phyloP scores from a whole-genome alignment of 1,140 invertebrate species.

The Druon quercuslanigerum region DNA sequence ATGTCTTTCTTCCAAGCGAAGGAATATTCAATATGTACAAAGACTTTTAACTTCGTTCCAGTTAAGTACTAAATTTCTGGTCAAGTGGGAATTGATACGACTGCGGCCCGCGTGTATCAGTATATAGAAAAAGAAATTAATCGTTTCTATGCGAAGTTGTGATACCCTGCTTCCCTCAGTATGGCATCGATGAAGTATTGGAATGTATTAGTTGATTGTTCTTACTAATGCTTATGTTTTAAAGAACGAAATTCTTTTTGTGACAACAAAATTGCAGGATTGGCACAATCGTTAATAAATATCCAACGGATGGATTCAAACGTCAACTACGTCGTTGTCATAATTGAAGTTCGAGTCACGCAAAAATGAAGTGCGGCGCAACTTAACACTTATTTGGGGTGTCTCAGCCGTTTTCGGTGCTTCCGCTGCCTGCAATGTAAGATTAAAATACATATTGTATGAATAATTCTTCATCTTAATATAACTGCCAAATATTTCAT shows the following conservation, averaged over 20 bases:
- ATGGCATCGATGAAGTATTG: constrained; percentile 46
- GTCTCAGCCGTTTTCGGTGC: constrained; percentile 72
- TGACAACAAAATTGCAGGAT: constrained; percentile 4
- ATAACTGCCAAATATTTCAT: no score
- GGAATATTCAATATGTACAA: constrained; percentile 6
- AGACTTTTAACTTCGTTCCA: not conserved
- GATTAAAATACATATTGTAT: constrained; percentile 15
- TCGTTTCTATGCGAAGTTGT: constrained; percentile 48
- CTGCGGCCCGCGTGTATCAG: not conserved
- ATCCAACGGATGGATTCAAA: constrained; percentile 47
- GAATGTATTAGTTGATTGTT: constrained; percentile 12
- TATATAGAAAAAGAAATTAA: constrained; percentile 42
- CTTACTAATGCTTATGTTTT: not conserved
- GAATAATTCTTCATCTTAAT: not conserved
- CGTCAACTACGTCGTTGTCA: constrained; percentile 72
- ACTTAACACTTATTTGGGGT: constrained; percentile 66
- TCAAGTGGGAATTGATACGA: not conserved
- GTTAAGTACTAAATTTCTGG: constrained; percentile 14
- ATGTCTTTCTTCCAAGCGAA: not conserved
- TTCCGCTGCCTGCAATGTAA: constrained; percentile 69
- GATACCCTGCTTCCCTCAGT: constrained; percentile 40
- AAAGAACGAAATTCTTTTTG: not conserved
- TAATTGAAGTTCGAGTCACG: constrained; percentile 75
- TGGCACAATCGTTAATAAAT: constrained; percentile 14
- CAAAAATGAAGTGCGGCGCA: constrained; percentile 72